Percentiles rank a stretch among this genome's conserved stretches.
Conservation (phyloP, 2,797 vertebrate species). For the Pantherophis vulpinus region DNA sequence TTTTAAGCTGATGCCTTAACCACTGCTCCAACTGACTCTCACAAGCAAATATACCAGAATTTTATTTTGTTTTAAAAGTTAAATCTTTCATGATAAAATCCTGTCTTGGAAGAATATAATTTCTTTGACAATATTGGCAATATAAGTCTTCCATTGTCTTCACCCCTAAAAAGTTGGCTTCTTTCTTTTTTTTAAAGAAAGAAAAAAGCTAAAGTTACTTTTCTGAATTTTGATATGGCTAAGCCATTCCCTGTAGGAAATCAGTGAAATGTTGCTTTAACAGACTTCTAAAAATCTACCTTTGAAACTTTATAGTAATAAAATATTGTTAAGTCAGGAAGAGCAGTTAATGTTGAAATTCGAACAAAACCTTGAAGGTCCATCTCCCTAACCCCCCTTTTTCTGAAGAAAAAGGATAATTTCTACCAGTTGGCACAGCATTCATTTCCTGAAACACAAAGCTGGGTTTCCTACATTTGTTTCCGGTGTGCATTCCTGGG, state of each 20-base stretch:
- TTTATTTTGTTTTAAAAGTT: neutral
- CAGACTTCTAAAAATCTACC: conserved; percentile 44
- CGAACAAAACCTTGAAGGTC: conserved; percentile 51
- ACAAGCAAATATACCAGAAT: neutral
- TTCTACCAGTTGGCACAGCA: conserved; percentile 68
- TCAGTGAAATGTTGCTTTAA: conserved; percentile 37
- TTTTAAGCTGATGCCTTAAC: neutral
- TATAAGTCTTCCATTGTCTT: neutral
- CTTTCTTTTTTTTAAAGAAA: conserved; percentile 25
- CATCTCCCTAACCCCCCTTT: conserved; percentile 24
- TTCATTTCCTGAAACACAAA: conserved; percentile 76
- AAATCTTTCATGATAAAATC: neutral
- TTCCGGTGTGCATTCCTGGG: conserved; percentile 65
- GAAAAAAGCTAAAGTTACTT: conserved; percentile 8
- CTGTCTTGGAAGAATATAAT: neutral
- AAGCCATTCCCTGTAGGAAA: conserved; percentile 49
- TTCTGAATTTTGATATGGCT: conserved; percentile 16
- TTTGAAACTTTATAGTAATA: conserved; percentile 71
- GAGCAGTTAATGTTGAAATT: conserved; percentile 59
- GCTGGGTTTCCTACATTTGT: conserved; percentile 76
- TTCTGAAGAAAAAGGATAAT: conserved; percentile 58
- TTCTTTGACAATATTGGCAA: neutral
- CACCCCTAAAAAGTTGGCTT: conserved; percentile 21
- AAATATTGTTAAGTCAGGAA: conserved; percentile 57
- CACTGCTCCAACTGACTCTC: neutral